A percentile compares a stretch with the other conserved stretches of the same genome.
phyloP scores from a whole-genome alignment of 2,113 vertebrate genomes.

The Tachysurus vachellii region DNA sequence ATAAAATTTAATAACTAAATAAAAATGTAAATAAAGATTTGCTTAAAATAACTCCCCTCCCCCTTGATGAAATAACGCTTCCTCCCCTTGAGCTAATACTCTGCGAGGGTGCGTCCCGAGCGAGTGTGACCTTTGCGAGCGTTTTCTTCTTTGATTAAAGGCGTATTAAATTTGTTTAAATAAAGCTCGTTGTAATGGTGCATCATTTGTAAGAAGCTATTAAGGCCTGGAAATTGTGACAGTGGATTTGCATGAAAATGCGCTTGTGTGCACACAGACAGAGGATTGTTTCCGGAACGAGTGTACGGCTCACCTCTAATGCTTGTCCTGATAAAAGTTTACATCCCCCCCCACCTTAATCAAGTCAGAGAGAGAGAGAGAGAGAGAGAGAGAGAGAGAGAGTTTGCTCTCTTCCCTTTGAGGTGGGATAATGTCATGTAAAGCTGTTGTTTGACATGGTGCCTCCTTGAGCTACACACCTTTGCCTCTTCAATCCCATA shows the following conservation, averaged over 20 bases:
- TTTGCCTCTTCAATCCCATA: constrained; percentile 37
- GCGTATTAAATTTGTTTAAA: constrained; percentile 99
- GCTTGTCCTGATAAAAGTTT: constrained; percentile 80
- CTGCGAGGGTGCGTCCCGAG: constrained; percentile 87
- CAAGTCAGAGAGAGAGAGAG: not conserved
- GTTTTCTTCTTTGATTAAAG: constrained; percentile 99
- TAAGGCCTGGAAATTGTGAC: constrained; percentile 90
- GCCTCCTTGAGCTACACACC: constrained; percentile 42
- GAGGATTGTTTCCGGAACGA: constrained; percentile 87
- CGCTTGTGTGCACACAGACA: constrained; percentile 78
- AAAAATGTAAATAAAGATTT: constrained; percentile 99
- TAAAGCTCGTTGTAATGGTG: constrained; percentile 99
- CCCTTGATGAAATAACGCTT: constrained; percentile 88
- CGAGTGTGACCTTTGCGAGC: constrained; percentile 98
- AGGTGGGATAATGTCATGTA: constrained; percentile 61
- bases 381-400: not conserved
- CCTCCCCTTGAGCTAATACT: constrained; percentile 90
- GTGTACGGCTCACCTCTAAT: constrained; percentile 84
- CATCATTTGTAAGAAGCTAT: constrained; percentile 99
- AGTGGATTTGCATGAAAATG: constrained; percentile 99
- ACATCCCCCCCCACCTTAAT: constrained; percentile 54
- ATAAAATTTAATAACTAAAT: constrained; percentile 99
- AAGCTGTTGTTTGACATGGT: constrained; percentile 49
- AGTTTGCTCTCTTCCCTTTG: too few species aligned
- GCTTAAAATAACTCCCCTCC: constrained; percentile 92